Evolutionary conservation across 2,113 vertebrate species (phyloP), one percentile per base, ranked within the genome.

Genomic region (Scomber scombrus): DNA sequence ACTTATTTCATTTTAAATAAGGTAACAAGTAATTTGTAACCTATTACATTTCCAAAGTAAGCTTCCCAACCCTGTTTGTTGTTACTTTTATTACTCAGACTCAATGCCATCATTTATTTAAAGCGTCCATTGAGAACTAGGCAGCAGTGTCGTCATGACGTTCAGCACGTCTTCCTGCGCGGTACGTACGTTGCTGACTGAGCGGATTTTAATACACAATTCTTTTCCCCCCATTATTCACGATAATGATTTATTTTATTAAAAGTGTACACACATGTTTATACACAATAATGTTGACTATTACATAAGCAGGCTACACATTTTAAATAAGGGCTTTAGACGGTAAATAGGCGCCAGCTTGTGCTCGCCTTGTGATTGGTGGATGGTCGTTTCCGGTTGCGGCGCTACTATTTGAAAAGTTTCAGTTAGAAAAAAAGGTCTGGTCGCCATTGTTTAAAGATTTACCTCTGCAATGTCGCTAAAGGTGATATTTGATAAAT

Each of bases 381-480:
- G 34, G 0, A n/a, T 2, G 0, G 1, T 1, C 0, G 4, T 43
- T 92, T 93, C 90, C 91, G 81, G 84, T 71, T 19, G 5, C 55
- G 50, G 49, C 2, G 82, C 74, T 68, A 66, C 47, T 31, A 54
- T 93, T 94, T 94, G 57, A 93, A 93, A 91, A 85, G 13, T 6
- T 90, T 90, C 79, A 11, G 85, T 81, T 84, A 21, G 47, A 11
- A 4, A 12, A 2, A 43, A 0, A 1, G 8, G 3, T 3, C 11
- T n/a, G 0, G 2, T 13, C 83, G 86, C 70, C 74, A 81, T 91
- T 89, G 75, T 87, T 90, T 76, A 85, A 89, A 67, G 10, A 21
- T 52, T 13, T 2, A 5, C 0, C 8, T 21, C 10, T 0, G 58
- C 3, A n/a, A 91, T 82, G 78, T 78, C 58, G 50, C 18, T 15